These are phyloP conservation scores for Gonioctena quinquepunctata DNA, from an alignment of 1,140 invertebrate species.

Conservation along the genomic window DNA sequence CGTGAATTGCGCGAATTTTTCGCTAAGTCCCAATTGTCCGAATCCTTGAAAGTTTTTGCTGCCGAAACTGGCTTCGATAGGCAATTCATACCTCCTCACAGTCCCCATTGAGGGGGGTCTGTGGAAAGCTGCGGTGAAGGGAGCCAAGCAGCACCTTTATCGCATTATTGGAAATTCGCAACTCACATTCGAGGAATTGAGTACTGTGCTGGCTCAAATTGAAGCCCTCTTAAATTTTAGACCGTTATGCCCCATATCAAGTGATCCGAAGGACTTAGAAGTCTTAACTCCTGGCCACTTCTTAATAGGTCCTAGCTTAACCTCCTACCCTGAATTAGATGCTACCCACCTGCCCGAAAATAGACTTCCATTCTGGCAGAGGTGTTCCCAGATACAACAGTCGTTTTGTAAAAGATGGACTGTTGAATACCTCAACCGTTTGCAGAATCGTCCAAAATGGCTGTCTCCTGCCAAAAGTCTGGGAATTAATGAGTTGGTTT, in stretches of 20 bases:
- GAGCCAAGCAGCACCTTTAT: conserved; percentile 25
- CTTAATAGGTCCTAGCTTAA: conserved; percentile 46
- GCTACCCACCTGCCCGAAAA: conserved; percentile 27
- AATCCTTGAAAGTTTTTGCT: conserved; percentile 22
- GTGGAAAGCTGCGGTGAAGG: conserved; percentile 35
- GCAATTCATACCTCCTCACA: neutral
- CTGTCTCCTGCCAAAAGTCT: neutral
- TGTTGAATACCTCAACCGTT: conserved; percentile 41
- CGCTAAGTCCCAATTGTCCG: neutral
- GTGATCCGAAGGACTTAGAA: conserved; percentile 34
- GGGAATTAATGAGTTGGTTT: conserved; percentile 32
- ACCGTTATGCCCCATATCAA: conserved; percentile 38
- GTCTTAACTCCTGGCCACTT: conserved; percentile 53
- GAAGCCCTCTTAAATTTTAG: conserved; percentile 46
- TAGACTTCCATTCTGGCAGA: conserved; percentile 35
- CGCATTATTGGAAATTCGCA: conserved; percentile 33
- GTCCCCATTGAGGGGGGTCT: neutral
- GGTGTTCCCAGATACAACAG: conserved; percentile 24
- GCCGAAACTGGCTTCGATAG: neutral
- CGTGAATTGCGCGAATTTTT: neutral
- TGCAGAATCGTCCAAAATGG: conserved; percentile 21
- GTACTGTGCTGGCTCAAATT: conserved; percentile 38
- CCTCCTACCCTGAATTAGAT: conserved; percentile 25
- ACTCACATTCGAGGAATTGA: conserved; percentile 43
- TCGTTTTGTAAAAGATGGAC: conserved; percentile 48